Evolutionary conservation across 2,888 invertebrate species (phyloP).

Genomic region (Dorcus hopei): DNA sequence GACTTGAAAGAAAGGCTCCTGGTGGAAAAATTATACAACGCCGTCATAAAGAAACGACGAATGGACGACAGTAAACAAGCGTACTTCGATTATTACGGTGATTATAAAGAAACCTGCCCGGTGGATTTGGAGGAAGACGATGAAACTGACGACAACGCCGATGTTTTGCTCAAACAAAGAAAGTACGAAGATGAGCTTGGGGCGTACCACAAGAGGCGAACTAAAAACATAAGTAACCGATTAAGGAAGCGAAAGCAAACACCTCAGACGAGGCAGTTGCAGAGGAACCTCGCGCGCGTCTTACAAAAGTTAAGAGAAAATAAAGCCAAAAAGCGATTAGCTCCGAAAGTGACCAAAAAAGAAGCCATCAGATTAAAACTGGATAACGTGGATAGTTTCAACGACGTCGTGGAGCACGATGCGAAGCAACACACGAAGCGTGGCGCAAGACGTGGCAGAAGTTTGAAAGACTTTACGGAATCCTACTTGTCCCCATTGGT

Average conservation of each 20-base stretch:
- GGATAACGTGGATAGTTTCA: conserved; percentile 22
- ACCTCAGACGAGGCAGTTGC: too few relatives aligned
- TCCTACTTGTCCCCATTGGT: conserved; percentile 13
- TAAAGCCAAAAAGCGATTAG: neutral
- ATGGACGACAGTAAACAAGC: neutral
- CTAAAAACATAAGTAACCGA: neutral
- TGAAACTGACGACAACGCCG: neutral
- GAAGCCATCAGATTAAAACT: conserved; percentile 18
- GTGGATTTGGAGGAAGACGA: conserved; percentile 8
- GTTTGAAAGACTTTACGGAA: conserved; percentile 5
- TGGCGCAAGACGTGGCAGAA: conserved; percentile 1
- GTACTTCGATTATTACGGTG: neutral
- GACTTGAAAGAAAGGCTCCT: conserved; percentile 12
- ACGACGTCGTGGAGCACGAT: conserved; percentile 16
- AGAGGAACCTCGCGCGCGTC: neutral
- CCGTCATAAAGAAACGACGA: conserved; percentile 11
- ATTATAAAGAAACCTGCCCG: conserved; percentile 1
- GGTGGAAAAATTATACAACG: conserved; percentile 12
- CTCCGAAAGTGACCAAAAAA: neutral
- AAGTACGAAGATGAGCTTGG: neutral
- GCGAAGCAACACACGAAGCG: neutral
- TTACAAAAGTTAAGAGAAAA: conserved; percentile 1
- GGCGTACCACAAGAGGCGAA: conserved; percentile 1
- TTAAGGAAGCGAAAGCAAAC: neutral
- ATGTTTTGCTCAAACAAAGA: neutral